Base-by-base conservation (phyloP, 2,888 invertebrate species). In the Oligia latruncula region DNA sequence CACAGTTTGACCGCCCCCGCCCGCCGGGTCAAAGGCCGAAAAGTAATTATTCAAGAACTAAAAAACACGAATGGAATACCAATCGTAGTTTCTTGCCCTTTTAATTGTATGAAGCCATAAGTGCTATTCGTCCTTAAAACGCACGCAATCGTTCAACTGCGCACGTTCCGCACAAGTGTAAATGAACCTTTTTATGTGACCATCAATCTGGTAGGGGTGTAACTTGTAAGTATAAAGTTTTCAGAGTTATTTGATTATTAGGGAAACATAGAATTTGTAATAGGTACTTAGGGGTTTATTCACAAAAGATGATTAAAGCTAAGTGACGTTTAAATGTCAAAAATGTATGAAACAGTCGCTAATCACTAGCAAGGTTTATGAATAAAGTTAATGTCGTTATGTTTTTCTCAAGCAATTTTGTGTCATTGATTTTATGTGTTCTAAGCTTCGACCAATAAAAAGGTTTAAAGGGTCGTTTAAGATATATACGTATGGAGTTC, bases 61-160 rank as follows among this genome's bases (percentile, higher is more conserved):
- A 70, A 23, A 75, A 64, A 72, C 70, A 81, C 84, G 65, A 78
- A 43, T 58, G 58, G 23, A 46, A 46, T 46, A 11, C 46, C 55
- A 55, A 23, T 58, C 46, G 15, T 64, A 72, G 84, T 78, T 84
- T 67, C 49, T 84, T 79, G 71, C 71, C 84, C 67, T 78, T 64
- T 83, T 70, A 81, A 77, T 49, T 81, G 29, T 55, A 68, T 72
- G 9, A 72, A 70, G 17, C 15, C n/a, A 40, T 17, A 35, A 58
- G 58, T 78, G 64, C 64, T 35, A 52, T 52, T 1, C 43, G 58
- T 43, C 72, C 64, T 58, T 79, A 60, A 52, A 4, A 11, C 29
- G 70, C 64, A 84, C 80, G 52, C 65, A 70, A 70, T 65, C 46
- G 68, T 60, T 68, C 35, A 23, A 68, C 46, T 76, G 6, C 40